phyloP scores from a whole-genome alignment of 2,888 invertebrate species.

The Hetaerina titia region DNA sequence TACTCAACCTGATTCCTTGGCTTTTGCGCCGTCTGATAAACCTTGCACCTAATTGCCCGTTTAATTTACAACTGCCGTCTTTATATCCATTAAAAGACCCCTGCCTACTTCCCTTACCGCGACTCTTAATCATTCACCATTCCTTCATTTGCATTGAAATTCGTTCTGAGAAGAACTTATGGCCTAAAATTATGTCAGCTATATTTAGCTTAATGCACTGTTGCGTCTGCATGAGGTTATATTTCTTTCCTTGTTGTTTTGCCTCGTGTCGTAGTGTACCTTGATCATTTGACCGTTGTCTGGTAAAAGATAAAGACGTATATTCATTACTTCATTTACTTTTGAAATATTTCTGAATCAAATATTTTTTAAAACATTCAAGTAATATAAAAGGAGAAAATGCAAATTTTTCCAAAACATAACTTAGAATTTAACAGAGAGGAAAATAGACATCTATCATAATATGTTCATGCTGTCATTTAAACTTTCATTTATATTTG shows the following conservation, averaged over 20 bases:
- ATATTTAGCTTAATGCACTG: conserved; percentile 32
- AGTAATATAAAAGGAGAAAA: not conserved
- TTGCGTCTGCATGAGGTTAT: not conserved
- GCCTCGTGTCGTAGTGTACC: not conserved
- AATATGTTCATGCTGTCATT: no score
- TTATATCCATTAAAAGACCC: not conserved
- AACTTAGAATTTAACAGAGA: no score
- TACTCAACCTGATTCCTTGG: not conserved
- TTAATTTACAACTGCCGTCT: not conserved
- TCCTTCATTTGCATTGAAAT: not conserved
- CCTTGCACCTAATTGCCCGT: not conserved
- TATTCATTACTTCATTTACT: not conserved
- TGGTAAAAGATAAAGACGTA: not conserved
- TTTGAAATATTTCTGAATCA: not conserved
- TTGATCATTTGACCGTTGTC: not conserved
- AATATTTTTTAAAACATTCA: not conserved
- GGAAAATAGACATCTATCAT: no score
- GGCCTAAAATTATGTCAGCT: not conserved
- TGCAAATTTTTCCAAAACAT: no score
- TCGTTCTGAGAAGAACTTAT: not conserved
- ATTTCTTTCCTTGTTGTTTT: not conserved
- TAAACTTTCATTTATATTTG: no score
- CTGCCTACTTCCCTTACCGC: not conserved
- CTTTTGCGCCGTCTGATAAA: not conserved
- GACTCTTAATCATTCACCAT: not conserved